Conservation (phyloP, 2,113 vertebrate species). For the Clupea harengus region DNA sequence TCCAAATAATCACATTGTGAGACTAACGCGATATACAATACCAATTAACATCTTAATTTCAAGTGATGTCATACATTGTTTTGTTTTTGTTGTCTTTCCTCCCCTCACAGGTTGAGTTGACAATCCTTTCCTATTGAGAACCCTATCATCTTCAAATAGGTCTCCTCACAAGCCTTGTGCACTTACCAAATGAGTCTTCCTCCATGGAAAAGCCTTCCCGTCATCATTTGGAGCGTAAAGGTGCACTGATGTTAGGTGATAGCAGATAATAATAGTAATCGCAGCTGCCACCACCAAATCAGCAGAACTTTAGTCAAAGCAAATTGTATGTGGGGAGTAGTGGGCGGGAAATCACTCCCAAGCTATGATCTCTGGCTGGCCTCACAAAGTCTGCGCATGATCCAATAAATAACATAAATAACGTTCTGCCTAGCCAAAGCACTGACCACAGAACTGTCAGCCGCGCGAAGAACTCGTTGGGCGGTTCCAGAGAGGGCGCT, state of each 20-base stretch:
- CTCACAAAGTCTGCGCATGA: neutral
- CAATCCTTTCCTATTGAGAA: neutral
- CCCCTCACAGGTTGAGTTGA: neutral
- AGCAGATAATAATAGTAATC: constrained; percentile 13
- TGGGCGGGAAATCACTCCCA: neutral
- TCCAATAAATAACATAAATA: neutral
- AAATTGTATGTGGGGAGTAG: neutral
- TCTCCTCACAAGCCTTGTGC: neutral
- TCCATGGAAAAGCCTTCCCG: neutral
- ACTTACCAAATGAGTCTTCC: neutral
- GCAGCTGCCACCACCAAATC: neutral
- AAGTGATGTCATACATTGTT: neutral
- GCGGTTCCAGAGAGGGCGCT: neutral
- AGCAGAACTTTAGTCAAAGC: neutral
- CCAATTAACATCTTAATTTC: constrained; percentile 32
- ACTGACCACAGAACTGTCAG: neutral
- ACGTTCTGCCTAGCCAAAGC: neutral
- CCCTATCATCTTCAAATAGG: neutral
- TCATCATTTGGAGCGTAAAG: neutral
- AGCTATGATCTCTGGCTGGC: neutral
- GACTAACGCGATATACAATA: constrained; percentile 35
- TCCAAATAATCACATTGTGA: constrained; percentile 13
- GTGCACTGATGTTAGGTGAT: neutral
- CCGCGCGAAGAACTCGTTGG: neutral
- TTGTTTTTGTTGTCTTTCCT: neutral